These are phyloP conservation scores for Sus cebifrons DNA, from an alignment of 2,797 vertebrate species.

Conservation along the genomic window DNA sequence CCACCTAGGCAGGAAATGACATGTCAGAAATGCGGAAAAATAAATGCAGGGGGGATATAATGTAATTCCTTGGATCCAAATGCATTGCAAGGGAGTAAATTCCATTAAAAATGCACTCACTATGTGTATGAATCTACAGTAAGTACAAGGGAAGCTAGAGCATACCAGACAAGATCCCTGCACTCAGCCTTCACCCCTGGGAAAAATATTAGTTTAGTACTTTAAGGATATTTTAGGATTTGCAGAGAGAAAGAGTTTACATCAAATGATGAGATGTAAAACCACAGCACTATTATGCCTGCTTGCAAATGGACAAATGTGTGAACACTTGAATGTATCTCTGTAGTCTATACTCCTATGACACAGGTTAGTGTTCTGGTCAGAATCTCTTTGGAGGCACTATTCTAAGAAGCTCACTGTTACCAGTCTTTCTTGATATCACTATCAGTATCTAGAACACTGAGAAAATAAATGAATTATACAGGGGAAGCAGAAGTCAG, in stretches of 20 bases:
- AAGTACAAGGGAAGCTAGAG: background rate
- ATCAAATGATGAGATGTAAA: conserved; percentile 30
- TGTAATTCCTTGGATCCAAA: conserved; percentile 32
- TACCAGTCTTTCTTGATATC: conserved; percentile 9
- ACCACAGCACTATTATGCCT: background rate
- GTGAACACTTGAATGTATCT: background rate
- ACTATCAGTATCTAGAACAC: background rate
- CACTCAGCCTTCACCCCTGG: rapidly evolving
- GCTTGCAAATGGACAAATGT: background rate
- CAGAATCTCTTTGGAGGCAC: background rate
- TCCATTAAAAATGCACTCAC: background rate
- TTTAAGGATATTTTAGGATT: conserved; percentile 54
- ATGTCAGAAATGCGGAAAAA: conserved; percentile 79
- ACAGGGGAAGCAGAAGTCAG: background rate
- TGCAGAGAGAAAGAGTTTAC: background rate
- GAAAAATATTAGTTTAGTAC: conserved; percentile 45
- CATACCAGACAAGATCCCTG: background rate
- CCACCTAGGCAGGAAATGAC: conserved; percentile 62
- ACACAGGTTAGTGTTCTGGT: background rate
- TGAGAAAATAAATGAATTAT: background rate
- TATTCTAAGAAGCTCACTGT: background rate
- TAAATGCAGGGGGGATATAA: conserved; percentile 18
- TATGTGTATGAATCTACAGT: background rate
- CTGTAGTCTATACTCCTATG: background rate
- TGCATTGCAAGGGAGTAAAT: conserved; percentile 48